Evolutionary conservation across 92 coral and sea anemone genomes (phyloP), one percentile per base, ranked within the genome.

Genomic region (Zoanthus sociatus): DNA sequence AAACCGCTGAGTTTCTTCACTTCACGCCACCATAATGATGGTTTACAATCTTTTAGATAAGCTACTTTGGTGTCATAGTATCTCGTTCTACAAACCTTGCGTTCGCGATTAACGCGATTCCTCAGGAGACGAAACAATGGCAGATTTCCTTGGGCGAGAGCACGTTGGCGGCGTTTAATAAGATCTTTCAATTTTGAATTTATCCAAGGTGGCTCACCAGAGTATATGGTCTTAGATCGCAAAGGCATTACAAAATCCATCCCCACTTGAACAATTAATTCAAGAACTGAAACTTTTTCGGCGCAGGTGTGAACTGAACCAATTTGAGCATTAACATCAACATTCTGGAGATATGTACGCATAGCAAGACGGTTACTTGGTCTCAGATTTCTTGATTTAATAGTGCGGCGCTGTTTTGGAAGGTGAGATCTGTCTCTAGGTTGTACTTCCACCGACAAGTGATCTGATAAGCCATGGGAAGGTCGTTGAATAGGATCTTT

Each of bases 161-260:
- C 26, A 26, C 26, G 26, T 26, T 26, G 26, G 26, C 26, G 26
- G 30, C 60, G 60, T 74, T 32, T 44, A 74, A 44, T 44, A 74
- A 44, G 78, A 20, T 74, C 78, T 51, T 44, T 66, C 26, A 66
- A 66, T n/a, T 66, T 66, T 26, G 26, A 32, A 26, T 66, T 66
- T n/a, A 66, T 66, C 71, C 71, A 66, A 26, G 71, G 71, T n/a
- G 71, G 71, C 16, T 66, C 61, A 55, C 61, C 14, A 55, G 61
- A 55, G 61, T 55, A 55, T 55, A 55, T 55, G 61, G 61, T 55
- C 61, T 55, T 55, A 55, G 61, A 55, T 55, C 61, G 61, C 61
- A 55, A 55, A 55, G 61, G 61, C 61, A 55, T 55, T 55, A 55
- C 61, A 55, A 55, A 55, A 55, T 55, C 14, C 61, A 55, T 55